phyloP scores from a whole-genome alignment of 1,140 invertebrate species.

The Caenorhabditis remanei region DNA sequence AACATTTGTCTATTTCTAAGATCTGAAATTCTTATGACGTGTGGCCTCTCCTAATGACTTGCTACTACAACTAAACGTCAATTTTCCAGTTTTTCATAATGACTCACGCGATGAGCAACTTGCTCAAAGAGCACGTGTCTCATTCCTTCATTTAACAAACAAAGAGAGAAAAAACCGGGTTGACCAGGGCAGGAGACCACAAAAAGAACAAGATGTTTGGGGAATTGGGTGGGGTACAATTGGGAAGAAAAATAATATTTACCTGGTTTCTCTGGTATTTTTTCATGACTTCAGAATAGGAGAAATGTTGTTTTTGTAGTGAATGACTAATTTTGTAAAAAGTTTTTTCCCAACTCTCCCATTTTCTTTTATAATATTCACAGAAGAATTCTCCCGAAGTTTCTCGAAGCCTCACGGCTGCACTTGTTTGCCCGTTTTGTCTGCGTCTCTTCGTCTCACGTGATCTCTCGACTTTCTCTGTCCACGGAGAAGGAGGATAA shows the following conservation, averaged over 20 bases:
- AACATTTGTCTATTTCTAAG: too few relatives aligned
- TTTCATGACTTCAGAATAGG: not conserved
- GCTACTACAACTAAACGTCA: not conserved
- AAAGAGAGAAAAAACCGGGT: not conserved
- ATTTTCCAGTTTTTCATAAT: constrained; percentile 15
- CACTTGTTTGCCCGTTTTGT: constrained; percentile 18
- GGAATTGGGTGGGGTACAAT: not conserved
- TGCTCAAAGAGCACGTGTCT: constrained; percentile 28
- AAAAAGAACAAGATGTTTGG: not conserved
- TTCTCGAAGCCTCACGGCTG: not conserved
- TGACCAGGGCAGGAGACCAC: constrained; percentile 6
- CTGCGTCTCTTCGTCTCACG: constrained; percentile 27
- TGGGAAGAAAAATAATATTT: not conserved
- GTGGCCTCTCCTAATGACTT: not conserved
- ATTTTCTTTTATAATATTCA: not conserved
- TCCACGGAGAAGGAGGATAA: not conserved
- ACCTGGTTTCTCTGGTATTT: not conserved
- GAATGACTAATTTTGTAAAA: not conserved
- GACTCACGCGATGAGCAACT: constrained; percentile 18
- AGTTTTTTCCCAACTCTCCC: not conserved
- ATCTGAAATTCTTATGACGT: too few relatives aligned
- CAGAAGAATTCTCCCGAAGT: not conserved
- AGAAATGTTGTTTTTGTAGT: not conserved
- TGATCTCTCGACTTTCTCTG: not conserved
- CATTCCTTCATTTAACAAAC: not conserved